These are phyloP conservation scores for Scrobipalpa costella DNA, from an alignment of 2,888 invertebrate species.

Conservation along the genomic window DNA sequence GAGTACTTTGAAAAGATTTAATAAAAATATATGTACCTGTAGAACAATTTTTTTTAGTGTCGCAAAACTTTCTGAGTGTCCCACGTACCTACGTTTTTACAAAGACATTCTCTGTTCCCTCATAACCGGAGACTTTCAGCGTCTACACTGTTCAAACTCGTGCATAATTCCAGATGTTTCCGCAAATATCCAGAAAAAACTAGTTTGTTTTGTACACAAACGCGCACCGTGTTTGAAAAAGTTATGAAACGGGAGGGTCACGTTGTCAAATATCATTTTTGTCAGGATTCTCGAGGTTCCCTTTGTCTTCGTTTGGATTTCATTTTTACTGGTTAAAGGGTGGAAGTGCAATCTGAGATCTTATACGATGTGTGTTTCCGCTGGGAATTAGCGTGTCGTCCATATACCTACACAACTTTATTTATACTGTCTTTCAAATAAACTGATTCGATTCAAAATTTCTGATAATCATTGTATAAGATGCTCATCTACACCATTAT, in stretches of 20 bases:
- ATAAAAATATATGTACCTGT: too few species aligned
- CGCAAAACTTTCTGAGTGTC: too few species aligned
- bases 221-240: slow-evolving; percentile 44
- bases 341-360: neutral
- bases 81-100: too few species aligned
- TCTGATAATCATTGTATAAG: too few species aligned
- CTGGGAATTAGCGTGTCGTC: neutral
- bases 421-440: too few species aligned
- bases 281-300: slow-evolving; percentile 42
- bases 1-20: too few species aligned
- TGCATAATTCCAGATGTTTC: slow-evolving; percentile 16
- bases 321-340: neutral
- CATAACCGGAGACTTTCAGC: neutral
- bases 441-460: too few species aligned
- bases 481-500: too few species aligned
- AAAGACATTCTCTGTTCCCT: neutral
- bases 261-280: slow-evolving; percentile 59
- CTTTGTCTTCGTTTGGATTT: slow-evolving; percentile 64
- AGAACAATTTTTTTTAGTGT: too few species aligned
- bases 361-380: neutral
- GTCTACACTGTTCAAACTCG: slow-evolving; percentile 3
- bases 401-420: too few species aligned
- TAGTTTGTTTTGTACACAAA: slow-evolving; percentile 27
- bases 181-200: slow-evolving; percentile 19
- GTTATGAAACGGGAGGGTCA: slow-evolving; percentile 38